Evolutionary conservation across 1,140 invertebrate species (phyloP), one percentile per base, ranked within the genome.

Genomic region (Lepidurus arcticus): DNA sequence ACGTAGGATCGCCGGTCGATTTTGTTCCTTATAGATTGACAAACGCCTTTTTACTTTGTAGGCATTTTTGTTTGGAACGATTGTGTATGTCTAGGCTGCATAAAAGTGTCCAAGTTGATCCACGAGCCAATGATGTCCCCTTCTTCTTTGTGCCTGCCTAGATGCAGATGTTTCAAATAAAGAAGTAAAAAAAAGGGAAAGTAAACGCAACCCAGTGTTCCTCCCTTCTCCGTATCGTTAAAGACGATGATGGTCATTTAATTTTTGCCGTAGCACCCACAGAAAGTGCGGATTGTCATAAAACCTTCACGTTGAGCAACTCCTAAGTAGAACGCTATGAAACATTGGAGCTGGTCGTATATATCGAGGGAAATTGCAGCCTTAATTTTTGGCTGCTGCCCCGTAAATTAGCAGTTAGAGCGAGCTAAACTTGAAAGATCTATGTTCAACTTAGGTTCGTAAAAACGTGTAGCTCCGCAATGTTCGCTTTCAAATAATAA

Each of bases 301-400:
- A 65, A 65, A 21, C 53, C 53, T 65, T 65, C 53, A 65, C 0
- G 21, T 1, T 21, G 53, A 65, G 53, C 53, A 65, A 65, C 53
- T 65, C 53, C 53, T 65, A 65, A 65, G 13, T 65, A 65, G 53
- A 65, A 65, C 53, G 53, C 21, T 65, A 65, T 65, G 53, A 65
- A 65, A n/a, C 53, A 65, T 65, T 65, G 53, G 8, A 65, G 16
- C 21, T 65, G 53, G 53, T 65, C 53, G 53, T 65, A 65, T 65
- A 65, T 65, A 21, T 65, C 8, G 53, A n/a, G 53, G 53, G 53
- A 13, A 65, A 65, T 13, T 13, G 53, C 53, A 65, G 21, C 53
- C 53, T 21, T 65, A 65, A n/a, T 65, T 65, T 21, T n/a, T 16
- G 53, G 53, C 3, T n/a, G 53, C 53, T 65, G 53, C 21, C 53